A percentile compares a stretch with the other conserved stretches of the same genome.
phyloP scores from a whole-genome alignment of 1,140 invertebrate species.

The Lutraria rhynchaena region DNA sequence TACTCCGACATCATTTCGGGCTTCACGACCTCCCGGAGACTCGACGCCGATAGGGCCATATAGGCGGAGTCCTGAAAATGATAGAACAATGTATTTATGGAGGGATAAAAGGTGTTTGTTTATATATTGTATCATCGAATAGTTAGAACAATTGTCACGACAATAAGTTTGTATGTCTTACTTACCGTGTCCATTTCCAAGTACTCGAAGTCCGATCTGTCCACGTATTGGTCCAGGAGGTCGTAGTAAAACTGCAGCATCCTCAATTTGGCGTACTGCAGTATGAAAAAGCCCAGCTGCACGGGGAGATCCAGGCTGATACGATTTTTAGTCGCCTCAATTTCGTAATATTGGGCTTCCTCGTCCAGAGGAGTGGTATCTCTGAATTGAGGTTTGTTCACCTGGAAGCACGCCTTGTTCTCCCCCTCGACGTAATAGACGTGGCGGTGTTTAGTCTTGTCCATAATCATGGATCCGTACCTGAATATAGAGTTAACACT shows the following conservation, averaged over 20 bases:
- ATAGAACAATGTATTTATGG: too few relatives aligned
- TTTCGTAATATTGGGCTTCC: slow-evolving; percentile 44
- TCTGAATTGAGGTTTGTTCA: slow-evolving; percentile 32
- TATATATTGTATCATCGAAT: too few relatives aligned
- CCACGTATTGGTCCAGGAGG: slow-evolving; percentile 61
- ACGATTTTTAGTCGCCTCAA: slow-evolving; percentile 19
- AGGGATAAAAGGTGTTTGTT: too few relatives aligned
- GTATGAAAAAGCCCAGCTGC: slow-evolving; percentile 64
- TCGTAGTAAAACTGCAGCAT: slow-evolving; percentile 70
- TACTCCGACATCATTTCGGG: slow-evolving; percentile 17
- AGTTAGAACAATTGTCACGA: too few relatives aligned
- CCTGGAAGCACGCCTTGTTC: slow-evolving; percentile 9
- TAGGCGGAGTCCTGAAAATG: too few relatives aligned
- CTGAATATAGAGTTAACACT: not conserved
- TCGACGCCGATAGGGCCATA: slow-evolving; percentile 41
- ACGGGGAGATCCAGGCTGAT: slow-evolving; percentile 47
- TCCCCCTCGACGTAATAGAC: slow-evolving; percentile 24
- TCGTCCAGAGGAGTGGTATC: slow-evolving; percentile 23
- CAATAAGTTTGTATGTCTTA: too few relatives aligned
- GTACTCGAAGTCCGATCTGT: slow-evolving; percentile 59
- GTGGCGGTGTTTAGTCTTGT: slow-evolving; percentile 41
- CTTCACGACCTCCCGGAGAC: slow-evolving; percentile 28
- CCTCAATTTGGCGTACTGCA: slow-evolving; percentile 64
- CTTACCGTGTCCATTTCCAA: slow-evolving; percentile 68
- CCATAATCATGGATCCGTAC: slow-evolving; percentile 49